These are phyloP conservation scores for Xenus cinereus DNA, from an alignment of 2,113 vertebrate genomes.

Conservation along the genomic window DNA sequence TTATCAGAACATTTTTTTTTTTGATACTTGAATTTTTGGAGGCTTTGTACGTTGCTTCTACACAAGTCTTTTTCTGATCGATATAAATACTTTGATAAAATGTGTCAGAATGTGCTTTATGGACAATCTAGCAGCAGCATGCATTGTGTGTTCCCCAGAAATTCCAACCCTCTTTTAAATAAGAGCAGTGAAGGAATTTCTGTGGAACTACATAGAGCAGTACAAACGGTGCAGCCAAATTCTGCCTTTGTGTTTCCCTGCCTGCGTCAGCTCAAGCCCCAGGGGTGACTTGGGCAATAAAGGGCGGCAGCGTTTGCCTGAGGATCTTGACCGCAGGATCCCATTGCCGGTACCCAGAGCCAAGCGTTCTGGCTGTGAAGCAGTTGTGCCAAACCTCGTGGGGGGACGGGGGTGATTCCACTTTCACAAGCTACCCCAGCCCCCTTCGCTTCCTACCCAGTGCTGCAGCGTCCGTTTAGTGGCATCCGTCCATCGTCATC, in stretches of 20 bases:
- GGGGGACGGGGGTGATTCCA: not conserved
- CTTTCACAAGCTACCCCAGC: not conserved
- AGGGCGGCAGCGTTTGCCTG: not conserved
- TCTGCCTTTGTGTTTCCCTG: not conserved
- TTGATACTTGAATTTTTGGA: slow-evolving; percentile 53
- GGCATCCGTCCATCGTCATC: not conserved
- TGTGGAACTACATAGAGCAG: not conserved
- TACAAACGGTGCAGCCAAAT: not conserved
- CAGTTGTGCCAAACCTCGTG: slow-evolving; percentile 2
- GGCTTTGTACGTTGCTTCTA: slow-evolving; percentile 47
- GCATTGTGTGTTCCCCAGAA: slow-evolving; percentile 7
- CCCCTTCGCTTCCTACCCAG: not conserved
- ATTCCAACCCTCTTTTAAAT: not conserved
- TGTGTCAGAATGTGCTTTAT: slow-evolving; percentile 1
- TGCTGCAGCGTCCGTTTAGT: not conserved
- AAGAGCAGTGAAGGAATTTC: not conserved
- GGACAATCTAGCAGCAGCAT: slow-evolving; percentile 18
- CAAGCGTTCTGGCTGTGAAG: not conserved
- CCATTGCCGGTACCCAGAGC: not conserved
- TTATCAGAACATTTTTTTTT: not conserved
- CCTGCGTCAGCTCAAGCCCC: not conserved
- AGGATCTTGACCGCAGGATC: not conserved
- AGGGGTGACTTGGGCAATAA: not conserved
- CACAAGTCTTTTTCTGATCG: slow-evolving; percentile 32
- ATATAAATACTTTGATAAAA: slow-evolving; percentile 4